A percentile compares a stretch with the other conserved stretches of the same genome.
Conservation (phyloP, 2,888 invertebrate species). For the Conus canariensis region DNA sequence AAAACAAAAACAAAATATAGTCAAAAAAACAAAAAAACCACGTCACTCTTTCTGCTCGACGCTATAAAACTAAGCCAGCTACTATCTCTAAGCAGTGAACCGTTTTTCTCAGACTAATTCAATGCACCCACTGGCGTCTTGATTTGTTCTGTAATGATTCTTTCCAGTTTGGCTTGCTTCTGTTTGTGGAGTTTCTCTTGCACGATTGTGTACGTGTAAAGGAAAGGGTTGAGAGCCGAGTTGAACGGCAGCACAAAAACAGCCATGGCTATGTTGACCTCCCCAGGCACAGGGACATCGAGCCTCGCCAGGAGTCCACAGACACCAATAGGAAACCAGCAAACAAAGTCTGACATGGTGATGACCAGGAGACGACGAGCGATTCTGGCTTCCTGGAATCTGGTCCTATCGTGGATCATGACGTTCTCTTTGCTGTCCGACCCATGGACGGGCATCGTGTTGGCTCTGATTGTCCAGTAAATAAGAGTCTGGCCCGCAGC, state of each 20-base stretch:
- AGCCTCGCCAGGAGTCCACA: background rate
- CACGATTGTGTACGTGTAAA: background rate
- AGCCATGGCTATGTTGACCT: conserved; percentile 9
- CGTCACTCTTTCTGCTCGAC: background rate
- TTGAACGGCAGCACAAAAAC: background rate
- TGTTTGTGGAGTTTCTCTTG: background rate
- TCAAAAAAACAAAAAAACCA: background rate
- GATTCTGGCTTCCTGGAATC: background rate
- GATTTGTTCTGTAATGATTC: background rate
- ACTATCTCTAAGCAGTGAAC: background rate
- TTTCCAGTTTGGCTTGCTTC: background rate
- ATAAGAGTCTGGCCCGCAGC: background rate
- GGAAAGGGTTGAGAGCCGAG: background rate
- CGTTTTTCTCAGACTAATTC: background rate
- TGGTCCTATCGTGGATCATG: background rate
- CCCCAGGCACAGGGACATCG: background rate
- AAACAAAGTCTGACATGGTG: background rate
- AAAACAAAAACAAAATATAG: background rate
- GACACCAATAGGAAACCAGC: conserved; percentile 8
- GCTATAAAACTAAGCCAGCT: background rate
- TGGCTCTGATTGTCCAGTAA: background rate
- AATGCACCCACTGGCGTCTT: background rate
- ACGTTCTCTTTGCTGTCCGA: background rate
- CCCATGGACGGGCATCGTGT: background rate
- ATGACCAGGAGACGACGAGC: conserved; percentile 8